phyloP scores from a whole-genome alignment of 2,888 invertebrate species.

The Drosophila helvetica region DNA sequence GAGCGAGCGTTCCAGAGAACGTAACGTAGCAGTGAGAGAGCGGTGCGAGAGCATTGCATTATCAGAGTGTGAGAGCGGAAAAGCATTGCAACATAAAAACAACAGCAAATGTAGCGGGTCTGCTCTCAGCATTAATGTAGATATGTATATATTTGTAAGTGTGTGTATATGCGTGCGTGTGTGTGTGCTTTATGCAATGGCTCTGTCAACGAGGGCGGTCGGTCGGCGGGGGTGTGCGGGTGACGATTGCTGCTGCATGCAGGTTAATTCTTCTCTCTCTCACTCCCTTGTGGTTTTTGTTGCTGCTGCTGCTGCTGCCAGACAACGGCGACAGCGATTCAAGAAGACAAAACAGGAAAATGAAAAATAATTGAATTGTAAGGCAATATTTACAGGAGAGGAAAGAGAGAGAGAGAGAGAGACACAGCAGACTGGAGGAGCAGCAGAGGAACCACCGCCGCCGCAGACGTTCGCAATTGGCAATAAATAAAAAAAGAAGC shows the following conservation, averaged over 20 bases:
- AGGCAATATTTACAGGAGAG: conserved; percentile 56
- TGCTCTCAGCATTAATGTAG: conserved; percentile 7
- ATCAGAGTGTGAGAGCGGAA: conserved; percentile 27
- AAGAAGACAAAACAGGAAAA: conserved; percentile 79
- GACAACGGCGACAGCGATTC: conserved; percentile 62
- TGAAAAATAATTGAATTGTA: conserved; percentile 80
- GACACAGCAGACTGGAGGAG: conserved; percentile 18
- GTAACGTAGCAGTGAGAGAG: conserved; percentile 27
- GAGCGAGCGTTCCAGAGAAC: conserved; percentile 36
- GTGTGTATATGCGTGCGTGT: conserved; percentile 28
- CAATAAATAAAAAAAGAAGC: conserved; percentile 70
- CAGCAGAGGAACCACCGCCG: conserved; percentile 33
- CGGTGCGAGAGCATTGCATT: conserved; percentile 4
- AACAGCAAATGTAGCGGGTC: conserved; percentile 33
- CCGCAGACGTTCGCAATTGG: conserved; percentile 70
- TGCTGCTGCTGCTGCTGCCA: conserved; percentile 42
- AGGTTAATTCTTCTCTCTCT: conserved; percentile 66
- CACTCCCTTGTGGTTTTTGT: conserved; percentile 42
- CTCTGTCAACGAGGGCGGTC: conserved; percentile 48
- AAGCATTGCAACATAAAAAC: conserved; percentile 68
- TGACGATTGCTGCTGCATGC: conserved; percentile 55
- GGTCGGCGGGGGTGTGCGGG: conserved; percentile 12
- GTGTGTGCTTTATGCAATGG: conserved; percentile 70
- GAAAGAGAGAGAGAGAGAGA: conserved; percentile 20
- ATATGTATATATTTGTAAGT: neutral